These are phyloP conservation scores for Eupelmus urozonus DNA, from an alignment of 2,888 invertebrate genomes.

Conservation along the genomic window DNA sequence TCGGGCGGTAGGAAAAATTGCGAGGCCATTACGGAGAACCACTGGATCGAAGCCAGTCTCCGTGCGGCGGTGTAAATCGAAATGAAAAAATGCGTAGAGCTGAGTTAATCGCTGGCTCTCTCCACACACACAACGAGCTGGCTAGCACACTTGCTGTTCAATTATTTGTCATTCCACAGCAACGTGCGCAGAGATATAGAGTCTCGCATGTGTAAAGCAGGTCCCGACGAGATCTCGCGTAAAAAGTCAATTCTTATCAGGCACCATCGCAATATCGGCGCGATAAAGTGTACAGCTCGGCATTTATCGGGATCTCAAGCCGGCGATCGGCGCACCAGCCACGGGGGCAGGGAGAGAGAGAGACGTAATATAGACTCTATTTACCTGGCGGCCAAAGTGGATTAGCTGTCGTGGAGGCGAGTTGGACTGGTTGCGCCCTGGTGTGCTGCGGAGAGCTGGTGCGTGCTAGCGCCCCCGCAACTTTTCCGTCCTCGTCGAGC, in stretches of 20 bases:
- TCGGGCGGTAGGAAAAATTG: background rate
- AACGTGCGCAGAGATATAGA: background rate
- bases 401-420: too few species aligned
- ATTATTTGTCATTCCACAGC: background rate
- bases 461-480: background rate
- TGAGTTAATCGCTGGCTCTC: too few species aligned
- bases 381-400: too few species aligned
- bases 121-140: too few species aligned
- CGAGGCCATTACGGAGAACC: background rate
- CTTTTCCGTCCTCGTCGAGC: too few species aligned
- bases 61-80: background rate
- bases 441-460: background rate
- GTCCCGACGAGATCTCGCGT: too few species aligned
- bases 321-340: background rate
- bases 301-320: background rate
- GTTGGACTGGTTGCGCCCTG: background rate
- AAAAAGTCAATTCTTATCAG: background rate
- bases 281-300: background rate
- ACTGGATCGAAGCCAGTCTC: background rate
- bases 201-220: background rate
- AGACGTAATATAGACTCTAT: too few species aligned
- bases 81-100: too few species aligned
- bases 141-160: background rate
- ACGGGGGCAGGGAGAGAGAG: too few species aligned
- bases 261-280: background rate